Base-by-base conservation (phyloP, 2,113 vertebrate genomes). In the Ginglymostoma cirratum region DNA sequence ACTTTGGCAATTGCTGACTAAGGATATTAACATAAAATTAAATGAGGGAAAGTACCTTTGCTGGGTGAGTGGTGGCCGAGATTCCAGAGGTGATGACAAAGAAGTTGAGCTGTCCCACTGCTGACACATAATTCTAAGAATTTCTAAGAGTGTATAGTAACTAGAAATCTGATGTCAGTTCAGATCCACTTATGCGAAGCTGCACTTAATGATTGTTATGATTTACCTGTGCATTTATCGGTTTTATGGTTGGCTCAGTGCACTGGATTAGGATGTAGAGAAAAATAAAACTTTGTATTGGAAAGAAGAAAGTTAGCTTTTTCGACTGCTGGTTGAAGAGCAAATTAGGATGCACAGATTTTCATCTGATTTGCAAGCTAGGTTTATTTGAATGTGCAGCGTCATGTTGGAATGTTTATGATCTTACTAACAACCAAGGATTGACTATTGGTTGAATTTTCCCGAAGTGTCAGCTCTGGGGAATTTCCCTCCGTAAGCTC, bases 41-140 rank as follows among this genome's bases (percentile, higher is more conserved):
- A 90, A 90, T 90, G 87, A 90, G 87, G 52, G 27, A 90, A 90
- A 52, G 52, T 90, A 24, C 27, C 87, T 90, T 61, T 90, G 5
- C 5, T 61, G 27, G 34, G 52, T 90, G 15, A n/a, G 87, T 90
- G 87, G 61, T 55, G 24, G 87, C 52, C 15, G 27, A 52, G 24
- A 34, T 55, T 61, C 27, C 87, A 90, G 87, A 90, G 12, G 48
- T 3, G 4, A 10, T 90, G 87, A 55, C 87, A 61, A 15, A 52
- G 52, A 90, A 90, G 61, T 30, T 90, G 23, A 89, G 86, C 48
- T 83, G 80, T 45, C 80, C 80, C 80, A 83, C 4, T 45, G 80
- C 80, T 89, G 86, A 89, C 86, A 52, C 48, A 30, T 52, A 55
- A 55, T 89, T 90, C 87, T 34, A 90, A 90, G 87, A 61, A 90